A percentile compares a stretch with the other conserved stretches of the same genome.
Conservation (phyloP, 1,140 invertebrate genomes). For the Apocrypta bakeri region DNA sequence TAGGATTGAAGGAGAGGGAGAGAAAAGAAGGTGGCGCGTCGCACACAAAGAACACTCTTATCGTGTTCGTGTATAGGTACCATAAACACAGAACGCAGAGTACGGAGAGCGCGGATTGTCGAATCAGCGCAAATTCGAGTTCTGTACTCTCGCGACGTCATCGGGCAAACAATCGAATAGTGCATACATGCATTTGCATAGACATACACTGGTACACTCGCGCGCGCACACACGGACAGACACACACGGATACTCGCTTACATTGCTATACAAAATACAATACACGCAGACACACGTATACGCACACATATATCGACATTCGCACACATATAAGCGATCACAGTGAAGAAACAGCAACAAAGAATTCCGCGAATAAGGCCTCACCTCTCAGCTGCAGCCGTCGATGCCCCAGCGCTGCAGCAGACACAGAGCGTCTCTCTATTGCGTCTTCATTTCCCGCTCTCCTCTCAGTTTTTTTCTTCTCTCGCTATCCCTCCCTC, state of each 20-base stretch:
- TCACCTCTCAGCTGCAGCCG: background rate
- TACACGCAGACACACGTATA: no score
- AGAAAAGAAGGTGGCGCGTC: background rate
- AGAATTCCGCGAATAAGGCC: background rate
- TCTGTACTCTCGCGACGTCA: no score
- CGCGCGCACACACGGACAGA: no score
- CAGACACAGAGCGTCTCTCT: conserved; percentile 6
- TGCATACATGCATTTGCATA: no score
- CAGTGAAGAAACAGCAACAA: background rate
- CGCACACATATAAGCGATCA: no score
- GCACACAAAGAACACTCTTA: background rate
- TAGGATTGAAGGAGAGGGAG: background rate
- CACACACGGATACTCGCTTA: no score
- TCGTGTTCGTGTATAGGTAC: background rate
- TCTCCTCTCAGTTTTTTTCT: background rate
- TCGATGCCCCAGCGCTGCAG: conserved; percentile 2
- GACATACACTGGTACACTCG: no score
- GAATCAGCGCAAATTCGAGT: background rate
- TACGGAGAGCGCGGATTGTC: background rate
- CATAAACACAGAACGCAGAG: background rate
- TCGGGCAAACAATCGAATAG: no score
- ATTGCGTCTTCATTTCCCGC: conserved; percentile 36
- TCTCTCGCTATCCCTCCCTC: background rate
- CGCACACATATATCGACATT: no score
- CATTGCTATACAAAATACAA: no score